A percentile compares a stretch with the other conserved stretches of the same genome.
Evolutionary conservation across 2,797 vertebrate species (phyloP).

Genomic region (Hydrolagus colliei): DNA sequence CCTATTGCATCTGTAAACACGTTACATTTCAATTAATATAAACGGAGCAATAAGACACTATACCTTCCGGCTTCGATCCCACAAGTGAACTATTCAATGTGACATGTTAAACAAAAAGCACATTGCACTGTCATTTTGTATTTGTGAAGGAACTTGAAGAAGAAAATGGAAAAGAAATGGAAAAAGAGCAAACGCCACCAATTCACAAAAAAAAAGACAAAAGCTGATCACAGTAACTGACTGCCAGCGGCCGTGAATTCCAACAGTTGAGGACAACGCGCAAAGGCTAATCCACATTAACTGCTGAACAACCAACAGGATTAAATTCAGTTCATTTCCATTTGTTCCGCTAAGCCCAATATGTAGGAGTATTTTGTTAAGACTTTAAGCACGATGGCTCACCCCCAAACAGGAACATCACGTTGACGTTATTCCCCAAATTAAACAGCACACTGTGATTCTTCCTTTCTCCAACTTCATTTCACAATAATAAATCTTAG

Average conservation of each 20-base stretch:
- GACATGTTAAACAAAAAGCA: background rate
- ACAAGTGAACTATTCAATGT: background rate
- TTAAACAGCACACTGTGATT: background rate
- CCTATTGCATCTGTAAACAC: background rate
- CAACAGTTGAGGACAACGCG: background rate
- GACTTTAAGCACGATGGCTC: background rate
- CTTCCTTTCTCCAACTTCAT: background rate
- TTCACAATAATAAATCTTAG: background rate
- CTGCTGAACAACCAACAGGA: background rate
- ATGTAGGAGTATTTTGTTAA: background rate
- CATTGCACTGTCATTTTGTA: background rate
- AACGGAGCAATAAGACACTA: background rate
- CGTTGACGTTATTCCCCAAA: background rate
- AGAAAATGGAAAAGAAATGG: background rate
- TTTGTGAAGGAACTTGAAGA: background rate
- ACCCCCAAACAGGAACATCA: background rate
- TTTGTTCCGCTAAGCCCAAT: background rate
- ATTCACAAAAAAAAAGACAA: background rate
- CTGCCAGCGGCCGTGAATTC: background rate
- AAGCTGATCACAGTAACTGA: background rate
- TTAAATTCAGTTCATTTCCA: background rate
- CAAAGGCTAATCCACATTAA: background rate
- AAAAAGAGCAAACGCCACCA: background rate
- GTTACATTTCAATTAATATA: background rate
- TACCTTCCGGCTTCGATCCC: too few relatives aligned